These are phyloP conservation scores for Rhinolophus sinicus DNA, from an alignment of 2,113 vertebrate genomes.

Conservation along the genomic window DNA sequence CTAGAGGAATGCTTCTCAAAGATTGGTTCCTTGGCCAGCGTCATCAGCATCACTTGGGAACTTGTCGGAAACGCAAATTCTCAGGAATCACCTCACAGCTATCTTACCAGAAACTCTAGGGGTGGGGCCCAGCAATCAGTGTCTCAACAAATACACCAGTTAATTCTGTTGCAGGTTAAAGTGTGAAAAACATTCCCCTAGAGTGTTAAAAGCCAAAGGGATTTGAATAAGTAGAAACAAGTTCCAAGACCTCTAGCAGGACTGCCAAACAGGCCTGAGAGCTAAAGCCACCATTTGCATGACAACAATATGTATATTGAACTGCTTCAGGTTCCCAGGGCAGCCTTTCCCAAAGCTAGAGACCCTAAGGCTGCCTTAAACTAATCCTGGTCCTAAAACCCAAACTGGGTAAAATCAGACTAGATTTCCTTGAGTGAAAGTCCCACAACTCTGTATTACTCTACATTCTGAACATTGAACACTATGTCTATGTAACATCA, in stretches of 20 bases:
- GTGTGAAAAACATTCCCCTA: background rate
- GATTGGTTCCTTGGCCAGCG: background rate
- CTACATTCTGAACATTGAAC: background rate
- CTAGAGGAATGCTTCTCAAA: background rate
- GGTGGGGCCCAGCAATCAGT: background rate
- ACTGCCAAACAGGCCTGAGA: background rate
- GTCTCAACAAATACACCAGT: background rate
- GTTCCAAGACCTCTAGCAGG: background rate
- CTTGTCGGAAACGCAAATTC: background rate
- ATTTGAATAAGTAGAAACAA: background rate
- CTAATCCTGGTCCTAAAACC: background rate
- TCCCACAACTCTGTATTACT: background rate
- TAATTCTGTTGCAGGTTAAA: background rate
- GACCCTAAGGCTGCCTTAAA: background rate
- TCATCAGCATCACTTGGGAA: background rate
- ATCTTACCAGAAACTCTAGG: background rate
- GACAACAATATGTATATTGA: background rate
- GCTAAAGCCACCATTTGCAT: background rate
- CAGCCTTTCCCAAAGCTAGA: background rate
- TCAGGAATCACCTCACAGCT: background rate
- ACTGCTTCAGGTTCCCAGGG: background rate
- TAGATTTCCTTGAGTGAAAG: background rate
- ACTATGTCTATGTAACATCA: background rate
- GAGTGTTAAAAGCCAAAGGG: background rate
- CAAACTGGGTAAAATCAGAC: background rate